phyloP scores from a whole-genome alignment of 2,888 invertebrate genomes.

The Nephrotoma guestfalica region DNA sequence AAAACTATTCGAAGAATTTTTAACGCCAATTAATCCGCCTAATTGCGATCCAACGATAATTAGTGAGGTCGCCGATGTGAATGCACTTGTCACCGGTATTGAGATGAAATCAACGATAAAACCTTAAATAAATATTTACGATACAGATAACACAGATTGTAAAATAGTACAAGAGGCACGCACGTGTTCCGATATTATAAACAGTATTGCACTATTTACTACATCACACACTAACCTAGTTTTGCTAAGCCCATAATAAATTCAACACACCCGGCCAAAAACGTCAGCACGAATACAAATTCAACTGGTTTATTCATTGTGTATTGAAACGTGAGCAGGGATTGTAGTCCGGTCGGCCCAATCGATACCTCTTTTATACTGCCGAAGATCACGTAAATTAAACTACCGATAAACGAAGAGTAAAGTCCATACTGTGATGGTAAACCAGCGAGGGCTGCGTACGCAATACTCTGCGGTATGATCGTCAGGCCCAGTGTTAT shows the following conservation, averaged over 20 bases:
- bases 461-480: constrained; percentile 87
- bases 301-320: constrained; percentile 53
- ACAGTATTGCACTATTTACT: constrained; percentile 13
- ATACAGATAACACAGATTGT: background rate
- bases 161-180: background rate
- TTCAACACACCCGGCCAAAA: constrained; percentile 64
- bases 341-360: constrained; percentile 90
- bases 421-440: constrained; percentile 86
- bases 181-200: background rate
- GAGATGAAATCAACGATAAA: constrained; percentile 77
- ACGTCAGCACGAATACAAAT: constrained; percentile 59
- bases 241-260: constrained; percentile 67
- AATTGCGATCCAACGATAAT: constrained; percentile 63
- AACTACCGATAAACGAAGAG: constrained; percentile 70
- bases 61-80: constrained; percentile 69
- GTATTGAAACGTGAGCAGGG: constrained; percentile 64
- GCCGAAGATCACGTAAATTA: constrained; percentile 77
- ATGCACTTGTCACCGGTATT: constrained; percentile 66
- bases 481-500: constrained; percentile 79
- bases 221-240: constrained; percentile 39
- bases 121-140: constrained; percentile 35
- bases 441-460: constrained; percentile 71
- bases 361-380: constrained; percentile 76
- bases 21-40: constrained; percentile 57
- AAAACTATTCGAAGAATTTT: constrained; percentile 51